Percentiles rank a stretch among this genome's conserved stretches.
Evolutionary conservation across 2,888 invertebrate genomes (phyloP).

Genomic region (Hypomecis punctinalis): DNA sequence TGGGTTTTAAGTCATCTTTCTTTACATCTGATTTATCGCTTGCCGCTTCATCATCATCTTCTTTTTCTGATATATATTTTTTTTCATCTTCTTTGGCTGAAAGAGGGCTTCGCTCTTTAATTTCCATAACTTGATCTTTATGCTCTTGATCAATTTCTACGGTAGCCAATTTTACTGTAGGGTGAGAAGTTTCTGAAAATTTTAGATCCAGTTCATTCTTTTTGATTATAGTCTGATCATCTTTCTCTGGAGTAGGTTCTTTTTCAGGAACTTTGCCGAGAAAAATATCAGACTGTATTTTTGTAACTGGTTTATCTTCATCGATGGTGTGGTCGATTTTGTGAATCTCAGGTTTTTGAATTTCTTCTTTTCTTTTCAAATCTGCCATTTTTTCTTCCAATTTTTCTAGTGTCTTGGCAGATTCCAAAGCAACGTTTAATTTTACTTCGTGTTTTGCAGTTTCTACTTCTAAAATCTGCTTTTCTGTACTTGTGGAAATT

Average conservation of each 20-base stretch:
- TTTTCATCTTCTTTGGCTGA: conserved; percentile 42
- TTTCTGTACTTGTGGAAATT: conserved; percentile 18
- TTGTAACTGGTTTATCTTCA: conserved; percentile 43
- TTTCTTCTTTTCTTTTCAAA: conserved; percentile 62
- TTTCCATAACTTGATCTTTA: conserved; percentile 11
- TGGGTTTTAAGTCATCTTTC: conserved; percentile 14
- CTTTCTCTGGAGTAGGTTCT: conserved; percentile 61
- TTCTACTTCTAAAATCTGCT: conserved; percentile 15
- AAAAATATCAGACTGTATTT: conserved; percentile 55
- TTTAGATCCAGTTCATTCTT: conserved; percentile 23
- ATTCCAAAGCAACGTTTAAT: conserved; percentile 64
- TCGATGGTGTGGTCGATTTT: conserved; percentile 54
- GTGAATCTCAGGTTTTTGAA: conserved; percentile 5
- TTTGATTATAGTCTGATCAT: conserved; percentile 42
- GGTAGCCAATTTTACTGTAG: neutral
- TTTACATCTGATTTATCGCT: conserved; percentile 18
- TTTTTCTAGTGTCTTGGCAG: conserved; percentile 77
- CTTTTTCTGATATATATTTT: conserved; percentile 39
- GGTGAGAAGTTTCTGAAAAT: conserved; percentile 14
- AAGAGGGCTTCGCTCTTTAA: conserved; percentile 38
- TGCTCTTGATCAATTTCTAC: conserved; percentile 12
- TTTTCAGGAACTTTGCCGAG: conserved; percentile 60
- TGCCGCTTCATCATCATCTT: conserved; percentile 34
- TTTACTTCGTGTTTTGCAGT: conserved; percentile 48
- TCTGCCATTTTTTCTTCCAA: conserved; percentile 77